Evolutionary conservation across 2,113 vertebrate genomes (phyloP).

Genomic region (Oryzias celebensis): DNA sequence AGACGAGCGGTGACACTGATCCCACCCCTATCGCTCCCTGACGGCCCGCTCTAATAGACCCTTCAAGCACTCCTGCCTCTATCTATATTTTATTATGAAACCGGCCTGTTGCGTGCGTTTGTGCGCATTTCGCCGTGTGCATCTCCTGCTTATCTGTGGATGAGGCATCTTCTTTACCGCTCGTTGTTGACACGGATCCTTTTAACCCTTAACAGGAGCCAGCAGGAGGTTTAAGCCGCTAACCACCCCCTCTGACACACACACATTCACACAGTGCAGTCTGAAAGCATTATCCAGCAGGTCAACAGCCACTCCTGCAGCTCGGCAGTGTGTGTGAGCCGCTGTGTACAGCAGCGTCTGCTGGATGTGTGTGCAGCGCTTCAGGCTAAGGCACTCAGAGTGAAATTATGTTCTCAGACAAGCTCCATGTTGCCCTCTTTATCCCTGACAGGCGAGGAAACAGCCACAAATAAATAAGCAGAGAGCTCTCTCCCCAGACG

Average conservation of each 20-base stretch:
- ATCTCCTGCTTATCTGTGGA: constrained; percentile 40
- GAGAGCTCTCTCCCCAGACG: constrained; percentile 61
- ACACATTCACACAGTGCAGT: constrained; percentile 28
- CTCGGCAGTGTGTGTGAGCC: constrained; percentile 23
- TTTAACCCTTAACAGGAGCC: constrained; percentile 75
- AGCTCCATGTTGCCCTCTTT: constrained; percentile 72
- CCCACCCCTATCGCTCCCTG: constrained; percentile 63
- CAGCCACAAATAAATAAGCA: constrained; percentile 76
- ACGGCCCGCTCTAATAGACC: constrained; percentile 75
- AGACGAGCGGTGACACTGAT: constrained; percentile 70
- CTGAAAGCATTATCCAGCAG: constrained; percentile 72
- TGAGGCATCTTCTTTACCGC: constrained; percentile 70
- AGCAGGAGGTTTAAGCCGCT: constrained; percentile 69
- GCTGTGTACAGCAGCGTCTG: constrained; percentile 39
- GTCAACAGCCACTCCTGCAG: constrained; percentile 65
- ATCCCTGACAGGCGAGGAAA: constrained; percentile 75
- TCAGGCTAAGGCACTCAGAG: constrained; percentile 72
- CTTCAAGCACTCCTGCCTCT: constrained; percentile 73
- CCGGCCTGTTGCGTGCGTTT: constrained; percentile 55
- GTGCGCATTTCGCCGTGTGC: constrained; percentile 31
- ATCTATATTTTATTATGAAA: constrained; percentile 78
- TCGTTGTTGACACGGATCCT: constrained; percentile 77
- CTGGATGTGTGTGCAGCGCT: constrained; percentile 43
- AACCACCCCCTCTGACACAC: constrained; percentile 57
- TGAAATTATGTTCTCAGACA: constrained; percentile 78